Conservation (phyloP, 2,797 vertebrate species). For the Odontamblyopus rebecca region DNA sequence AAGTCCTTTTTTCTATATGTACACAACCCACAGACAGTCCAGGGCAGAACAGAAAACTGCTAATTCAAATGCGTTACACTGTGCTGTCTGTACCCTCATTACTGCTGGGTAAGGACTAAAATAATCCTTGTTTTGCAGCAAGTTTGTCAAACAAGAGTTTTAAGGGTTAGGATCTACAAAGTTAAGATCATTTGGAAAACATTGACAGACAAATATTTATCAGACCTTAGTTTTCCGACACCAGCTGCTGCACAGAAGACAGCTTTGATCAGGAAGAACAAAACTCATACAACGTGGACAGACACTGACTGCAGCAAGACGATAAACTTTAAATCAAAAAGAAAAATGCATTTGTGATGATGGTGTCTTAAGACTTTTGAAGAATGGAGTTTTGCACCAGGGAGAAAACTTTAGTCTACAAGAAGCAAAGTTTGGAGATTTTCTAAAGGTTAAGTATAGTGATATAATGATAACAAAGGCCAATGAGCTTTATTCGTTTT, state of each 20-base stretch:
- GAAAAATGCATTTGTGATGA: background rate
- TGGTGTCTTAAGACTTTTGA: constrained; percentile 10
- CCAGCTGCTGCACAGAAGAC: background rate
- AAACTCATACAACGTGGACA: constrained; percentile 1
- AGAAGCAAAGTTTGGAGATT: background rate
- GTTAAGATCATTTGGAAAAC: constrained; percentile 28
- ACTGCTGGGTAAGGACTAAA: constrained; percentile 10
- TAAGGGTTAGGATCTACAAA: constrained; percentile 29
- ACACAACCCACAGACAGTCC: constrained; percentile 50
- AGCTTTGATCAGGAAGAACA: constrained; percentile 12
- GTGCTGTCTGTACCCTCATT: constrained; percentile 19
- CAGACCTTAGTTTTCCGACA: constrained; percentile 9
- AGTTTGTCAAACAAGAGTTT: constrained; percentile 15
- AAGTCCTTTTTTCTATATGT: constrained; percentile 50
- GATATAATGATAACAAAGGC: too few relatives aligned
- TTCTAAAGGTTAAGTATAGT: background rate
- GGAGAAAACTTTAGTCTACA: background rate
- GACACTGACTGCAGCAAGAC: background rate
- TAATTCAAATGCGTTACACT: constrained; percentile 28
- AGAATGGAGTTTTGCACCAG: background rate
- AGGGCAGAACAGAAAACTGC: constrained; percentile 26
- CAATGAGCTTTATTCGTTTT: too few relatives aligned
- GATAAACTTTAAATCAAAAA: constrained; percentile 2
- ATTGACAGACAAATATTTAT: constrained; percentile 28
- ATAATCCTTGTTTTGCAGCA: constrained; percentile 2